phyloP scores from a whole-genome alignment of 2,113 vertebrate species.

The Chlorocebus sabaeus region DNA sequence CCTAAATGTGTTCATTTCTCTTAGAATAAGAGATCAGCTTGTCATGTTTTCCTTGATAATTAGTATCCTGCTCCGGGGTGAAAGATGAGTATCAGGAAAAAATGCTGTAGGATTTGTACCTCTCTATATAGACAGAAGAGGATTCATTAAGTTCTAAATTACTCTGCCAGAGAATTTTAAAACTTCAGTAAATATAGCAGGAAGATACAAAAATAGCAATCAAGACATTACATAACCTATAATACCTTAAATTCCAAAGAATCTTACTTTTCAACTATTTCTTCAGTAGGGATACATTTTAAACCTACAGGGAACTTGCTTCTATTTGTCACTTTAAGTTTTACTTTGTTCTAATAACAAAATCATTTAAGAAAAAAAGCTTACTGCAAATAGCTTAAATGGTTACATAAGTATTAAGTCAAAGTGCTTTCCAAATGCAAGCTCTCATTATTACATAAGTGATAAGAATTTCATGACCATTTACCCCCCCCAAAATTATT shows the following conservation, averaged over 20 bases:
- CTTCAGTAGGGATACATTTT: not conserved
- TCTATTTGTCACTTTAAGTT: not conserved
- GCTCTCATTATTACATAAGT: not conserved
- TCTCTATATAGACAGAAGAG: not conserved
- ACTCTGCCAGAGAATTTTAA: not conserved
- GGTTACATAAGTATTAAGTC: not conserved
- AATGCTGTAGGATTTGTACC: not conserved
- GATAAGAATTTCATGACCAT: conserved; percentile 1
- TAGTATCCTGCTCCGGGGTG: not conserved
- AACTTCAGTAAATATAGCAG: not conserved
- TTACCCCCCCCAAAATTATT: not conserved
- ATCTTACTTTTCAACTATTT: conserved; percentile 4
- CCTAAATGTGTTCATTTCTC: not conserved
- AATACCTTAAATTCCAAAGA: not conserved
- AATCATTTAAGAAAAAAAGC: conserved; percentile 7
- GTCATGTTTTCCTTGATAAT: not conserved
- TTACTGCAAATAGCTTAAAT: not conserved
- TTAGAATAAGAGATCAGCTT: not conserved
- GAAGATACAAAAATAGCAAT: not conserved
- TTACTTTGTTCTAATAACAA: conserved; percentile 5
- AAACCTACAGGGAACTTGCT: not conserved
- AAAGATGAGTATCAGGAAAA: not conserved
- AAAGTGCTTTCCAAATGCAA: not conserved
- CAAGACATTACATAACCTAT: not conserved
- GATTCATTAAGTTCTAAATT: not conserved